phyloP scores from a whole-genome alignment of 2,113 vertebrate genomes.

The Eolophus roseicapilla region DNA sequence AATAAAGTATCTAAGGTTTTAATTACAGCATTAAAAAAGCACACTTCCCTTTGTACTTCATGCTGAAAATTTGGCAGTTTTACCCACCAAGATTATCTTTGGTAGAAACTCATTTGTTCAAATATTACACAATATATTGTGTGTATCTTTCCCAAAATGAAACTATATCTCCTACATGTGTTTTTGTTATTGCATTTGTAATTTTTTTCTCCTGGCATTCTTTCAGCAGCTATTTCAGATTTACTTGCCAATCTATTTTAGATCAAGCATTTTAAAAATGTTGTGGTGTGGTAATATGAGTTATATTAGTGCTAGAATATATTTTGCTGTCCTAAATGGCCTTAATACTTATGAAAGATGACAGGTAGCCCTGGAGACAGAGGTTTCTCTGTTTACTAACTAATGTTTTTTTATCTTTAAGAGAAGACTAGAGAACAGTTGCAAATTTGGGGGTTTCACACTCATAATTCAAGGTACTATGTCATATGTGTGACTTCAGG shows the following conservation, averaged over 20 bases:
- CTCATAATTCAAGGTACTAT: background rate
- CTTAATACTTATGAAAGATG: conserved; percentile 34
- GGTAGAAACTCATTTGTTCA: conserved; percentile 45
- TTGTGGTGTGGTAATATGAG: conserved; percentile 7
- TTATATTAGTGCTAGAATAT: conserved; percentile 44
- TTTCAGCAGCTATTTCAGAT: conserved; percentile 54
- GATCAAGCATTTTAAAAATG: conserved; percentile 21
- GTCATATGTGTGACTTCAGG: background rate
- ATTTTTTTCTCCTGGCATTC: conserved; percentile 8
- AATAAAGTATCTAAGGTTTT: background rate
- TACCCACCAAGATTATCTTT: background rate
- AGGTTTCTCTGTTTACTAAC: background rate
- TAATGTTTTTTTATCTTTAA: background rate
- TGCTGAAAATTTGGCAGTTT: conserved; percentile 4
- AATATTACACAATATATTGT: conserved; percentile 10
- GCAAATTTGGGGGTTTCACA: background rate
- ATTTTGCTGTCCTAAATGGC: conserved; percentile 29
- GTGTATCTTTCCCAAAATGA: conserved; percentile 46
- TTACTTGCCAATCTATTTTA: conserved; percentile 51
- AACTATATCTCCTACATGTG: conserved; percentile 29
- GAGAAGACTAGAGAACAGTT: background rate
- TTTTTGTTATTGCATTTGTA: conserved; percentile 45
- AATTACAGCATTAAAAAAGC: background rate
- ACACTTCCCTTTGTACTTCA: background rate
- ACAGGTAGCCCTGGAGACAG: conserved; percentile 31